Conservation (phyloP, 2,888 invertebrate genomes). For the Hermodice carunculata region DNA sequence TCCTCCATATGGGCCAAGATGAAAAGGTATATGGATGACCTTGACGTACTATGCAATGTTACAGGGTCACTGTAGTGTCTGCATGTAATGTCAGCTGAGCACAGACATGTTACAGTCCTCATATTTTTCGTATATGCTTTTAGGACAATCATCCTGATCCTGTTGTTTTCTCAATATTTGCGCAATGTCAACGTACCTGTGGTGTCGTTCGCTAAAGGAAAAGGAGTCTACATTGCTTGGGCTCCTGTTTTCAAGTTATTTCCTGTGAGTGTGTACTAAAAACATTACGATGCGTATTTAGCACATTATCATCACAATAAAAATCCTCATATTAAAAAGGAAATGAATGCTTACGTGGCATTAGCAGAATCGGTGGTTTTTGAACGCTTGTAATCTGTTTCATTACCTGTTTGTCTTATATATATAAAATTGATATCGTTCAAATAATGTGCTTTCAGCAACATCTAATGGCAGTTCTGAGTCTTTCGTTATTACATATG, state of each 20-base stretch:
- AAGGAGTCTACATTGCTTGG: background rate
- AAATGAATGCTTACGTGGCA: background rate
- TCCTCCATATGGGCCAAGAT: no score
- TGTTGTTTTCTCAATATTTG: conserved; percentile 80
- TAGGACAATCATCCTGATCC: conserved; percentile 82
- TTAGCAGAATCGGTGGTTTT: no score
- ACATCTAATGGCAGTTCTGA: no score
- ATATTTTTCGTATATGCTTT: background rate
- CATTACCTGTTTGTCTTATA: no score
- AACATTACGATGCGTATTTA: no score
- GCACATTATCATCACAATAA: no score
- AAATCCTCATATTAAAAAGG: background rate
- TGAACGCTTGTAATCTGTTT: no score
- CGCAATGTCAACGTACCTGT: conserved; percentile 25
- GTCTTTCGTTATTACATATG: no score
- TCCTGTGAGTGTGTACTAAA: conserved; percentile 35
- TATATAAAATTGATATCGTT: no score
- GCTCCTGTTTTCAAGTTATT: conserved; percentile 27
- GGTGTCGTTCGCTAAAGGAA: background rate
- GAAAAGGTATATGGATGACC: no score
- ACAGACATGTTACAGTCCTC: background rate
- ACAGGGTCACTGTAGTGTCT: background rate
- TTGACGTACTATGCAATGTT: no score
- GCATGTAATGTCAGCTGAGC: background rate
- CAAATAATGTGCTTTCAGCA: no score